phyloP scores from a whole-genome alignment of 2,888 invertebrate genomes.

The Diplolepis rosae region DNA sequence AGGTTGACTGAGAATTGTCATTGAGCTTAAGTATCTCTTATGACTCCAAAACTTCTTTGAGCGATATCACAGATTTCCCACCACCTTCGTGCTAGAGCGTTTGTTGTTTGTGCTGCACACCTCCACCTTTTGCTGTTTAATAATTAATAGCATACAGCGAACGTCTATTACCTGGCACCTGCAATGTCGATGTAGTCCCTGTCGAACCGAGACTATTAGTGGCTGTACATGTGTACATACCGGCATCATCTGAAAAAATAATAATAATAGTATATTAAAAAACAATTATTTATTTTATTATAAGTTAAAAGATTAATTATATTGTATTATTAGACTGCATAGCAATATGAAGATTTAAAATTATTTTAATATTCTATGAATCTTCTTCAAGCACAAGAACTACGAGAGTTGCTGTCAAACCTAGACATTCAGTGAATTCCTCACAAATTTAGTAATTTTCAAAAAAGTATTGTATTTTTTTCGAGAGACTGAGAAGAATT shows the following conservation, averaged over 20 bases:
- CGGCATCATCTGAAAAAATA: conserved; percentile 82
- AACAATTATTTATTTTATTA: too few relatives aligned
- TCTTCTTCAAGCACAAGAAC: too few relatives aligned
- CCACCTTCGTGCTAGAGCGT: conserved; percentile 61
- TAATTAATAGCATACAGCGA: conserved; percentile 67
- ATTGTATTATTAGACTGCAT: too few relatives aligned
- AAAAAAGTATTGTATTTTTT: too few relatives aligned
- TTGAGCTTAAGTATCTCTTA: background rate
- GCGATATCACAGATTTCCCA: conserved; percentile 57
- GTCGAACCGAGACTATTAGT: conserved; percentile 81
- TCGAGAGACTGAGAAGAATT: too few relatives aligned
- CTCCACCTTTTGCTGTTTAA: conserved; percentile 54
- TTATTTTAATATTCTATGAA: too few relatives aligned
- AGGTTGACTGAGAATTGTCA: conserved; percentile 17
- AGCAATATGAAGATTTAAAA: too few relatives aligned
- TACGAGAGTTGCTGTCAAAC: too few relatives aligned
- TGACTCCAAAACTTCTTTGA: conserved; percentile 42
- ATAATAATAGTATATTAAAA: background rate
- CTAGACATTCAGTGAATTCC: too few relatives aligned
- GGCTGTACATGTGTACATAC: conserved; percentile 84
- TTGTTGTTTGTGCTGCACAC: conserved; percentile 49
- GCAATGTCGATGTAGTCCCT: conserved; percentile 80
- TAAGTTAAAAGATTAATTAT: too few relatives aligned
- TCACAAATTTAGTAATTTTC: too few relatives aligned
- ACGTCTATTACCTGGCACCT: conserved; percentile 83